These are phyloP conservation scores for Alfaro cultratus DNA, from an alignment of 2,797 vertebrate species.

Conservation along the genomic window DNA sequence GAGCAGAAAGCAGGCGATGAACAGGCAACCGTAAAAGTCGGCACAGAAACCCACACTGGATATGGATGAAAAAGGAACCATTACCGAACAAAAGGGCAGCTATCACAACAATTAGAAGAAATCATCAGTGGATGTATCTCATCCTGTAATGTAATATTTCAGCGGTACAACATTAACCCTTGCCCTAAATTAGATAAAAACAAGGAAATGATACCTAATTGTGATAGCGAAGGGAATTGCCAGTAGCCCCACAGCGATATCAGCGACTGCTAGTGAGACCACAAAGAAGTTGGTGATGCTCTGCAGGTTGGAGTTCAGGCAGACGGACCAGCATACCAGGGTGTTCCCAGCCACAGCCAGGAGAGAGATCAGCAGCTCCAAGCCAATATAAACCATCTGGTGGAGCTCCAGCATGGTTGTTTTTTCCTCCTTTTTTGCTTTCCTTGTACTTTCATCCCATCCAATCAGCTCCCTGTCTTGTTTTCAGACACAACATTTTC, in stretches of 20 bases:
- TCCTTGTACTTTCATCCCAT: slow-evolving; percentile 62
- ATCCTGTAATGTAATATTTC: slow-evolving; percentile 16
- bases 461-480: slow-evolving; percentile 26
- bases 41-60: slow-evolving; percentile 93
- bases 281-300: slow-evolving; percentile 98
- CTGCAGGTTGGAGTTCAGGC: slow-evolving; percentile 94
- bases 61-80: slow-evolving; percentile 7
- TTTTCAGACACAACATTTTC: slow-evolving; percentile 39
- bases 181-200: slow-evolving; percentile 10
- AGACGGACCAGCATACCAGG: slow-evolving; percentile 96
- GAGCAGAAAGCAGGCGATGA: slow-evolving; percentile 96
- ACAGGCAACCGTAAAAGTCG: slow-evolving; percentile 93
- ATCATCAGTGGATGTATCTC: not conserved
- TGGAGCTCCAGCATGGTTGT: slow-evolving; percentile 81
- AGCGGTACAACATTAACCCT: not conserved
- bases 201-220: slow-evolving; percentile 68
- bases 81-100: slow-evolving; percentile 1
- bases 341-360: slow-evolving; percentile 92
- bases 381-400: slow-evolving; percentile 85
- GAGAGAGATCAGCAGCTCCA: slow-evolving; percentile 92
- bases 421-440: slow-evolving; percentile 31
- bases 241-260: slow-evolving; percentile 93
- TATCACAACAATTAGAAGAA: not conserved
- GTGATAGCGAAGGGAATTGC: slow-evolving; percentile 96
- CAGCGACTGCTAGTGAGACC: slow-evolving; percentile 93